Evolutionary conservation across 53 echinoderm and acorn worm genomes (phyloP).

Genomic region (Astropecten irregularis): DNA sequence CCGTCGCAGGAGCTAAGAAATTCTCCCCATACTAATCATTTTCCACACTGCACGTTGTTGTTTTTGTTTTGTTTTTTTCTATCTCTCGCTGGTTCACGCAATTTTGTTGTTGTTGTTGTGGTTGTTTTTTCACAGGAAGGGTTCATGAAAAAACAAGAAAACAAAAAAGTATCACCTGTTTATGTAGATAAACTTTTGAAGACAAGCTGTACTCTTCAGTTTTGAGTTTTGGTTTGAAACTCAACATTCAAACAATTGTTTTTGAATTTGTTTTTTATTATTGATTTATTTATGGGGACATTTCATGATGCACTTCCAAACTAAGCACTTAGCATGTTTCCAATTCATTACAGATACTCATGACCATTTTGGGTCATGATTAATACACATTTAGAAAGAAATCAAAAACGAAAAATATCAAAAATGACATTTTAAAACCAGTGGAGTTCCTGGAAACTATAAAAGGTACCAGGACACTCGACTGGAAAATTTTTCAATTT

Average conservation of each 20-base stretch:
- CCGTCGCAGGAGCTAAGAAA: slow-evolving; percentile 87
- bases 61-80: slow-evolving; percentile 5
- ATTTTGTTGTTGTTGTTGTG: background rate
- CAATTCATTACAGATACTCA: background rate
- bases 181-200: background rate
- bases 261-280: background rate
- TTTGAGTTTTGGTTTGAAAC: no score
- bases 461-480: background rate
- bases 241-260: no score
- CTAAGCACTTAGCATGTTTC: background rate
- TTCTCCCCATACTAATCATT: slow-evolving; percentile 98
- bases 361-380: background rate
- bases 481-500: background rate
- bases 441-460: background rate
- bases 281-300: slow-evolving; percentile 27
- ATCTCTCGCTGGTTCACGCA: background rate
- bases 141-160: background rate
- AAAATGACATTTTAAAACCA: no score
- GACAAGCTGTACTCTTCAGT: background rate
- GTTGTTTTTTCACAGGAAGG: background rate
- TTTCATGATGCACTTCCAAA: slow-evolving; percentile 30
- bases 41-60: slow-evolving; percentile 54
- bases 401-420: no score
- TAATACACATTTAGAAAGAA: no score
- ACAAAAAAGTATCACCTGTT: background rate